Evolutionary conservation across 2,888 invertebrate genomes (phyloP).

Genomic region (Philereme transversata): DNA sequence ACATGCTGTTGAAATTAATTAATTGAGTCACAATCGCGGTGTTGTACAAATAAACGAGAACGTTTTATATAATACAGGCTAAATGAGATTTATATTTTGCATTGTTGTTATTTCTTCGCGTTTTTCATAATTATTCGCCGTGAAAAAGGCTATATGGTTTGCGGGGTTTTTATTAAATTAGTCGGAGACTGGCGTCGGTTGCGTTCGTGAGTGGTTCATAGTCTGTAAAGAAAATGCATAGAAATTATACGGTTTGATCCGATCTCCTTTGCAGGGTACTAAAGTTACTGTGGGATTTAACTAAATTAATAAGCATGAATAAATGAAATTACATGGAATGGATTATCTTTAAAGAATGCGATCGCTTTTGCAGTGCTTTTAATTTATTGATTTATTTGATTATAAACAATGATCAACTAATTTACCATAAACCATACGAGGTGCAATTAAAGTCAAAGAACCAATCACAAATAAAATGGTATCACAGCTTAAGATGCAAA

Average conservation of each 20-base stretch:
- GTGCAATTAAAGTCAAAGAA: no score
- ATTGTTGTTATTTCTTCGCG: slow-evolving; percentile 34
- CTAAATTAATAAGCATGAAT: no score
- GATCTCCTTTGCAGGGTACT: not conserved
- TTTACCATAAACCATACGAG: no score
- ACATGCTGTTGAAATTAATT: slow-evolving; percentile 23
- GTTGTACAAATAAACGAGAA: slow-evolving; percentile 29
- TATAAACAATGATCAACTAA: no score
- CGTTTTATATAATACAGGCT: slow-evolving; percentile 34
- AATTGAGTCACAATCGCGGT: slow-evolving; percentile 34
- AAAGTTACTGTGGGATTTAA: not conserved
- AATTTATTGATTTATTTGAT: no score
- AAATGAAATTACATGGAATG: not conserved
- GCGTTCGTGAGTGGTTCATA: slow-evolving; percentile 51
- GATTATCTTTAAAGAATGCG: no score
- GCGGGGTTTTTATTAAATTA: slow-evolving; percentile 67
- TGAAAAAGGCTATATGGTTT: slow-evolving; percentile 43
- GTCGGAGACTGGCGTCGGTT: slow-evolving; percentile 59
- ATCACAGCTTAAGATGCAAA: no score
- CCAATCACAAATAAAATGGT: no score
- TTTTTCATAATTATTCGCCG: slow-evolving; percentile 38
- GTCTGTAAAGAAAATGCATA: slow-evolving; percentile 36
- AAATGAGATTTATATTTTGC: slow-evolving; percentile 37
- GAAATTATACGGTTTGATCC: slow-evolving; percentile 1
- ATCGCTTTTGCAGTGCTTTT: no score